Evolutionary conservation across 2,888 invertebrate genomes (phyloP), one percentile per base, ranked within the genome.

Genomic region (Epinotia ramella): DNA sequence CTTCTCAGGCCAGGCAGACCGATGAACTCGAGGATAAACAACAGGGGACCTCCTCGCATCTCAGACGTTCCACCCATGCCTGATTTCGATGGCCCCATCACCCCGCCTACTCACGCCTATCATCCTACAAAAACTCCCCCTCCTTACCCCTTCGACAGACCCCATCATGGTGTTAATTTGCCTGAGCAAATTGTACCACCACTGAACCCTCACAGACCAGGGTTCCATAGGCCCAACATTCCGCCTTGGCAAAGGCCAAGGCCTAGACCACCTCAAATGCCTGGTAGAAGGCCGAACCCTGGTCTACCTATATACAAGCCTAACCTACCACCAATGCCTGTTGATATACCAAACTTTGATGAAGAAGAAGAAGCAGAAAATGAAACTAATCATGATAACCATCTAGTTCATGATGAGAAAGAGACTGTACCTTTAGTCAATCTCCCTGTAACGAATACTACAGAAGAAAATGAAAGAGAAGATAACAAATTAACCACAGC

Each of bases 21-120:
- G 0, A 91, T 96, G 82, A 95, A 96, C 33, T 96, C 97, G 3
- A 95, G 98, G 78, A 98, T 98, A 18, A 98, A 98, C 84, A 98
- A 98, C 86, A 93, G 98, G 77, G 98, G 98, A 0, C 98, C 98
- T 0, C 98, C 98, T 0, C 95, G 97, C 79, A 97, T 98, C 80
- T 96, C 97, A 0, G 97, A 98, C 82, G 95, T 96, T 0, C 97
- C 97, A 60, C 96, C 96, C 0, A 81, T 97, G 44, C 95, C 96
- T n/a, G 96, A 96, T 77, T 96, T 96, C 79, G 96, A 96, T 81
- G 92, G 93, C 49, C 86, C 95, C 78, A 80, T 95, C 77, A 89
- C 94, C 79, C 89, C 95, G 12, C 95, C 95, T 0, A 88, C 94
- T 9, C 89, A 93, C 65, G 84, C 87, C 0, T 91, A 86, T 70